Conservation (phyloP, 1,140 invertebrate species). For the Aricia agestis region DNA sequence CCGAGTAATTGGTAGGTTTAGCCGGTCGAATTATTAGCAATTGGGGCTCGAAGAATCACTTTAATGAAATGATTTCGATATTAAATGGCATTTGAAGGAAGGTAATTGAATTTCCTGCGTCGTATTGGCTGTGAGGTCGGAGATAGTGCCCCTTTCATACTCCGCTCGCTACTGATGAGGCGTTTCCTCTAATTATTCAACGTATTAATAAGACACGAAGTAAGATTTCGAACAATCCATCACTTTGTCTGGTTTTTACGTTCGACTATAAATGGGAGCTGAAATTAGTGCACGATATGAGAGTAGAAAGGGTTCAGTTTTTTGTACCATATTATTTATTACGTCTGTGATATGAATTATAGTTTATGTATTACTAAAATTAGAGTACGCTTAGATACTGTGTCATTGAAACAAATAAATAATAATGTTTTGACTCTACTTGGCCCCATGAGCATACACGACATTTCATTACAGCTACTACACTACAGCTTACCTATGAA, state of each 20-base stretch:
- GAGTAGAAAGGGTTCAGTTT: background rate
- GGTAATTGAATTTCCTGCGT: slow-evolving; percentile 73
- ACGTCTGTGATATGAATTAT: background rate
- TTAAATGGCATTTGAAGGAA: slow-evolving; percentile 68
- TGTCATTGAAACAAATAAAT: background rate
- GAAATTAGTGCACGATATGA: background rate
- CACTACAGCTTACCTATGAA: too few species aligned
- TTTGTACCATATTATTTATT: background rate
- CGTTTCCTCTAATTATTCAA: slow-evolving; percentile 72
- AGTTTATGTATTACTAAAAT: background rate
- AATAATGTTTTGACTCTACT: background rate
- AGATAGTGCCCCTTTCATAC: slow-evolving; percentile 60
- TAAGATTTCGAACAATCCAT: slow-evolving; percentile 53
- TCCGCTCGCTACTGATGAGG: slow-evolving; percentile 52
- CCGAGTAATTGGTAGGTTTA: slow-evolving; percentile 52
- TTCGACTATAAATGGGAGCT: background rate
- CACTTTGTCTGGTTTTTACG: slow-evolving; percentile 32
- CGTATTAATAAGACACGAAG: slow-evolving; percentile 63
- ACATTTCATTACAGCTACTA: too few species aligned
- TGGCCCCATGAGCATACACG: background rate
- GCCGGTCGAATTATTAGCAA: slow-evolving; percentile 54
- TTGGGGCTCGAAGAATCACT: slow-evolving; percentile 59
- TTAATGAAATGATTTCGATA: slow-evolving; percentile 73
- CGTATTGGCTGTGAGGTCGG: slow-evolving; percentile 35
- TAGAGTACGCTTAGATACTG: background rate